Base-by-base conservation (phyloP, 2,797 vertebrate species). In the Acanthis flammea region DNA sequence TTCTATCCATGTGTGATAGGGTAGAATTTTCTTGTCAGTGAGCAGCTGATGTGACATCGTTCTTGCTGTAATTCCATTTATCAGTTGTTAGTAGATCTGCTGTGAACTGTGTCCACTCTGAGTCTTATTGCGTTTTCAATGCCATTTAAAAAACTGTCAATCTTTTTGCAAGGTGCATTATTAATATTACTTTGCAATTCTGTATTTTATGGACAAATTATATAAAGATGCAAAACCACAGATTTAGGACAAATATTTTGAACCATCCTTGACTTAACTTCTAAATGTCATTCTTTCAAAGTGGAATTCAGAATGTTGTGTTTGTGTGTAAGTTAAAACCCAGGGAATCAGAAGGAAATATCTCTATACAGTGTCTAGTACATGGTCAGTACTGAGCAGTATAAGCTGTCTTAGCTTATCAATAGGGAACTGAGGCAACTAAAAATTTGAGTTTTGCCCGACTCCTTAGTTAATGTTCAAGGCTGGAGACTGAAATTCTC, bases 21-120 rank as follows among this genome's bases (percentile, higher is more conserved):
- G 57, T 92, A 95, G 73, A 92, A 96, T 95, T 96, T 96, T 92
- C 93, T 92, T 95, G 91, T 94, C 87, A 94, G 76, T 33, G 55
- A 93, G 41, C 51, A 84, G 44, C 33, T 83, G 73, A 80, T 33
- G 66, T 66, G 76, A 84, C 55, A 90, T 75, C 3, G 9, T 91
- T 94, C 70, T 81, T 95, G 41, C 58, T 75, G 5, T 84, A 93
- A 72, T 90, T 86, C 66, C 33, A 24, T 31, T 58, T 84, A 55
- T 42, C 27, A 65, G n/a, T 75, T 50, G 33, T 90, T 62, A 54
- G 54, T 71, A 91, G 54, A 68, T 86, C 53, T 83, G 22, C 65
- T 55, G 24, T 84, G 42, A 92, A 50, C 24, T 68, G 27, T 67
- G 73, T 92, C 93, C 83, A 75, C 60, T 5, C 6, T 60, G 13